A percentile compares a stretch with the other conserved stretches of the same genome.
phyloP scores from a whole-genome alignment of 53 echinoderm and acorn worm species.

The Patiria pectinifera region DNA sequence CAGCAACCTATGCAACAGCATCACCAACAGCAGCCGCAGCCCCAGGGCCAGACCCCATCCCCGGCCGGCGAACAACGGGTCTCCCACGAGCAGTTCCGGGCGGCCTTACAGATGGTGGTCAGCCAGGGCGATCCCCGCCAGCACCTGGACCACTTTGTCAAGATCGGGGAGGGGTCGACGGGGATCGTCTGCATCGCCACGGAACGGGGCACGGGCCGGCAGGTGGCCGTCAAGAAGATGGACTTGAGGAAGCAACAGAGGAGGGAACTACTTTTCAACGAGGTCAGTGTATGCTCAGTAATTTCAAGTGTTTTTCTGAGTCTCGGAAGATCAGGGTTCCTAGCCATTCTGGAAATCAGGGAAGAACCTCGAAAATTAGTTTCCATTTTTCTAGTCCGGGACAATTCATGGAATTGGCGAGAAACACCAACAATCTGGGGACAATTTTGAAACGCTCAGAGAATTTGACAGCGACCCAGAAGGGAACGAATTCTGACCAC shows the following conservation, averaged over 20 bases:
- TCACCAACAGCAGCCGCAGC: constrained; percentile 41
- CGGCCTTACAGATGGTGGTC: constrained; percentile 94
- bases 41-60: constrained; percentile 56
- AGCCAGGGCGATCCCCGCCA: constrained; percentile 85
- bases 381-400: too few species aligned
- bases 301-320: too few species aligned
- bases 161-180: constrained; percentile 98
- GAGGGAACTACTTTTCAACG: constrained; percentile 97
- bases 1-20: constrained; percentile 47
- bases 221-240: constrained; percentile 99
- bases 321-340: too few species aligned
- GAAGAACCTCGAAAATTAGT: too few species aligned
- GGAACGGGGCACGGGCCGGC: constrained; percentile 75
- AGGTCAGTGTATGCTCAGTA: constrained; percentile 57
- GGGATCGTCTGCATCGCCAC: constrained; percentile 98
- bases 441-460: not conserved
- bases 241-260: constrained; percentile 96
- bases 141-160: constrained; percentile 89
- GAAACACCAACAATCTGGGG: too few species aligned
- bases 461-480: too few species aligned
- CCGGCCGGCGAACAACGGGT: constrained; percentile 85
- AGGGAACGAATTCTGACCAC: too few species aligned
- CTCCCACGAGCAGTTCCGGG: constrained; percentile 96
- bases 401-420: too few species aligned
- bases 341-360: too few species aligned